Conservation (phyloP, 2,797 vertebrate genomes). For the Gallirallus australis region DNA sequence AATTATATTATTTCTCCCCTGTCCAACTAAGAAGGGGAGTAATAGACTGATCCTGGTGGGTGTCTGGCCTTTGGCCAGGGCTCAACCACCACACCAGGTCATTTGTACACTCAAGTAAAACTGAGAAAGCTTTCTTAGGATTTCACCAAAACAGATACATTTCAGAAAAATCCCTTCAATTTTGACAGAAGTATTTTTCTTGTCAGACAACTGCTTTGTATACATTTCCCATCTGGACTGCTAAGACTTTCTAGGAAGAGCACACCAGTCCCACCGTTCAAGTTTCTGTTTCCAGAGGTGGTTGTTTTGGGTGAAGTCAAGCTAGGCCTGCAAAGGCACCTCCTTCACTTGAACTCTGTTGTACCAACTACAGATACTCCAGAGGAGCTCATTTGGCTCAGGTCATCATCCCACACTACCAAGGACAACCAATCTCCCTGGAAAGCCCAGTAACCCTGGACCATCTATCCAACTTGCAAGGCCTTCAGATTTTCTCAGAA, state of each 20-base stretch:
- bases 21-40: too few relatives aligned
- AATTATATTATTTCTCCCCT: too few relatives aligned
- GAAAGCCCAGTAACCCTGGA: not conserved
- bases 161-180: not conserved
- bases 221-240: not conserved
- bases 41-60: too few relatives aligned
- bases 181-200: not conserved
- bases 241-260: not conserved
- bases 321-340: not conserved
- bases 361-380: not conserved
- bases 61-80: too few relatives aligned
- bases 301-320: not conserved
- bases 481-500: not conserved
- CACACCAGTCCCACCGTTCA: too few relatives aligned
- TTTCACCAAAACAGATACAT: not conserved
- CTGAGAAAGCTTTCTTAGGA: not conserved
- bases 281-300: not conserved
- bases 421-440: not conserved
- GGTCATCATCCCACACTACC: fast-evolving
- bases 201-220: not conserved
- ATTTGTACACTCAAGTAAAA: not conserved
- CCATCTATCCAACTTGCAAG: not conserved
- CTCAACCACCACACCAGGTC: not conserved
- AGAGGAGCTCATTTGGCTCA: not conserved
- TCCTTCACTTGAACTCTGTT: not conserved